A percentile compares a stretch with the other conserved stretches of the same genome.
phyloP scores from a whole-genome alignment of 2,113 vertebrate genomes.

The Montifringilla adamsi region DNA sequence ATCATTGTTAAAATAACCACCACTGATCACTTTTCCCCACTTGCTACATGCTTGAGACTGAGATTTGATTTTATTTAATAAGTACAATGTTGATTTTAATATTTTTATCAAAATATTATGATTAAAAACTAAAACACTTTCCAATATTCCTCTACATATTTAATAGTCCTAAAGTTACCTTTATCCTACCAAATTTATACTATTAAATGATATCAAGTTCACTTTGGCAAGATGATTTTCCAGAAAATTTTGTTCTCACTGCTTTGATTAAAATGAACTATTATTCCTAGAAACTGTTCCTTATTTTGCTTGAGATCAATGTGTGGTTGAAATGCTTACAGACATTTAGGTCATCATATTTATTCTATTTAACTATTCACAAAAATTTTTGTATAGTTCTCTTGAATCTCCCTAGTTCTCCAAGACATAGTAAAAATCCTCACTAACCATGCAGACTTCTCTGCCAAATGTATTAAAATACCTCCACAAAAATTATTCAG shows the following conservation, averaged over 20 bases:
- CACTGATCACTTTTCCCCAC: neutral
- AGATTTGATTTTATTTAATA: neutral
- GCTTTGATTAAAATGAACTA: neutral
- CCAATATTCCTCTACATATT: neutral
- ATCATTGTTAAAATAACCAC: neutral
- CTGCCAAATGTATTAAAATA: slow-evolving; percentile 59
- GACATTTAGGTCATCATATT: neutral
- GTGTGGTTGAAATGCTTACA: neutral
- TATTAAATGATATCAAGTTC: neutral
- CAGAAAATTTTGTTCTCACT: neutral
- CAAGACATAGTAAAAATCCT: neutral
- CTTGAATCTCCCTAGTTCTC: neutral
- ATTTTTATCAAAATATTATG: slow-evolving; percentile 12
- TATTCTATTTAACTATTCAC: neutral
- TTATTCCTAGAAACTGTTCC: neutral
- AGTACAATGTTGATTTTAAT: neutral
- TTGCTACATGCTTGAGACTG: neutral
- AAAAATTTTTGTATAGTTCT: neutral
- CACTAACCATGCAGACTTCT: slow-evolving; percentile 7
- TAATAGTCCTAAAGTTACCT: neutral
- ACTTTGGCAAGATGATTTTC: slow-evolving; percentile 22
- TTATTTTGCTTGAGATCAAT: neutral
- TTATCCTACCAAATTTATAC: neutral
- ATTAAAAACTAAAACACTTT: neutral
- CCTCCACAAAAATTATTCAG: slow-evolving; percentile 41